Evolutionary conservation across 2,797 vertebrate genomes (phyloP).

Genomic region (Amblyopsis hoosieri): DNA sequence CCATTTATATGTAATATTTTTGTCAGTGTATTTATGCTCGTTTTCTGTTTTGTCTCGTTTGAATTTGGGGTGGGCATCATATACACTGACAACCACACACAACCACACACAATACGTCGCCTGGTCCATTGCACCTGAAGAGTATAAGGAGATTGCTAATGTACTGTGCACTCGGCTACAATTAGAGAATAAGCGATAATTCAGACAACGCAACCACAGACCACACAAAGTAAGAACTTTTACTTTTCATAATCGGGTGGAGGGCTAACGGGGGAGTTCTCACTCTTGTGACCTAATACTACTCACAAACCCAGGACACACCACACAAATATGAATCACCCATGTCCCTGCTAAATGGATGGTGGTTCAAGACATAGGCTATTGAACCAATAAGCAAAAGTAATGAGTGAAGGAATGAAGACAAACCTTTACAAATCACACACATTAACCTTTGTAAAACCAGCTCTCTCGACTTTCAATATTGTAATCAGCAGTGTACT

Average conservation of each 20-base stretch:
- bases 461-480: constrained; percentile 96
- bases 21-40: too few relatives aligned
- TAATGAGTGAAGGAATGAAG: constrained; percentile 68
- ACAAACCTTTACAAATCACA: constrained; percentile 83
- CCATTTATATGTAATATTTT: too few relatives aligned
- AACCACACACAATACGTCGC: too few relatives aligned
- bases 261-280: constrained; percentile 37
- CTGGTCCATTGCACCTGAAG: too few relatives aligned
- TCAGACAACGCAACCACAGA: not conserved
- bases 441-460: constrained; percentile 86
- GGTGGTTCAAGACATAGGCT: constrained; percentile 47
- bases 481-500: constrained; percentile 99
- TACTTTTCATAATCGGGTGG: constrained; percentile 30
- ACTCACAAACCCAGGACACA: constrained; percentile 55
- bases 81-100: too few relatives aligned
- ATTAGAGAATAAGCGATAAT: too few relatives aligned
- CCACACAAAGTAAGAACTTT: constrained; percentile 27
- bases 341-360: constrained; percentile 55
- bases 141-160: too few relatives aligned
- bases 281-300: constrained; percentile 44
- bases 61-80: too few relatives aligned
- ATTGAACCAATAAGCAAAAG: constrained; percentile 67
- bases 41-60: too few relatives aligned
- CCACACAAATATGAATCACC: constrained; percentile 42
- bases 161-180: too few relatives aligned